A percentile compares a stretch with the other conserved stretches of the same genome.
phyloP scores from a whole-genome alignment of 2,888 invertebrate genomes.

The Leucoma salicis region DNA sequence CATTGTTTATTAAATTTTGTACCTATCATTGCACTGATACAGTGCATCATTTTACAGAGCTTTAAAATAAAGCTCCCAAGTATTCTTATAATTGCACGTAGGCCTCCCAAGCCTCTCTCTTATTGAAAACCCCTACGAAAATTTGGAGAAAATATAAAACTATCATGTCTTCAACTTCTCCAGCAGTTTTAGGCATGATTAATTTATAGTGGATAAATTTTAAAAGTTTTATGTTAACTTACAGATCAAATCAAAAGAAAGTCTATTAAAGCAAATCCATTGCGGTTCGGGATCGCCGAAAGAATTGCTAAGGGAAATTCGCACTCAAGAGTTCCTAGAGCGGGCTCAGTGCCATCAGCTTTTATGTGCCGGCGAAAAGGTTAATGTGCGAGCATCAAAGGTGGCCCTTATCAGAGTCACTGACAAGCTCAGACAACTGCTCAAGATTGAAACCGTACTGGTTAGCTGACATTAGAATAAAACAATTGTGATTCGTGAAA shows the following conservation, averaged over 20 bases:
- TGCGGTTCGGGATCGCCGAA: constrained; percentile 82
- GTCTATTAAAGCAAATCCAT: constrained; percentile 87
- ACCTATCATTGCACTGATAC: no score
- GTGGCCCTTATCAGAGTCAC: constrained; percentile 92
- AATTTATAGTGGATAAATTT: no score
- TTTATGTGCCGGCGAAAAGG: constrained; percentile 88
- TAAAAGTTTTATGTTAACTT: constrained; percentile 40
- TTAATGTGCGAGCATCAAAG: constrained; percentile 90
- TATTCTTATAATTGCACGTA: no score
- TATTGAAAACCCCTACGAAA: no score
- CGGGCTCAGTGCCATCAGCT: constrained; percentile 91
- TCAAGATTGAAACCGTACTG: constrained; percentile 90
- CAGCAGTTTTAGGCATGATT: no score
- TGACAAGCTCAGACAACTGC: constrained; percentile 90
- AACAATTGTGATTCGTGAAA: background rate
- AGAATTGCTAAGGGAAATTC: constrained; percentile 84
- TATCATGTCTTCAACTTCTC: no score
- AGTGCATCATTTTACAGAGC: no score
- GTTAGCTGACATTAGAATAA: constrained; percentile 81
- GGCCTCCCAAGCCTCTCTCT: no score
- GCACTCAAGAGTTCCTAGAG: constrained; percentile 90
- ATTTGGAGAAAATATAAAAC: no score
- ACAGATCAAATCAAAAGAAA: constrained; percentile 91
- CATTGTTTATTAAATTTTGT: no score
- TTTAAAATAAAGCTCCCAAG: no score